Evolutionary conservation across 2,888 invertebrate species (phyloP).

Genomic region (Leucozona laternaria): DNA sequence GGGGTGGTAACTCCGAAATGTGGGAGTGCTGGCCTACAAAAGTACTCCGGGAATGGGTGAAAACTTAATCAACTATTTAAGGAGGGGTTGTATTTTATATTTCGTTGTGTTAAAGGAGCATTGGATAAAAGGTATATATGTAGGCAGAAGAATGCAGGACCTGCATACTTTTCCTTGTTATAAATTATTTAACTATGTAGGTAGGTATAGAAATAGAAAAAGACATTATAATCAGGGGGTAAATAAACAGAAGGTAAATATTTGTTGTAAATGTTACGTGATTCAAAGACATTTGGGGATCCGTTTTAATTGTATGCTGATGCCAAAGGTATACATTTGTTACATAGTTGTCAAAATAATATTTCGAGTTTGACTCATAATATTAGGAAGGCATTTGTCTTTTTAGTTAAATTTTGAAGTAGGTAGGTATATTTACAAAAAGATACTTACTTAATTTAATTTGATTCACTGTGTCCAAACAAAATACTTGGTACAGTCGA

Average conservation of each 20-base stretch:
- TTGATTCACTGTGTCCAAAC: no score
- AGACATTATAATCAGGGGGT: slow-evolving; percentile 28
- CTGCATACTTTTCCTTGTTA: slow-evolving; percentile 31
- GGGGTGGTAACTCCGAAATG: slow-evolving; percentile 33
- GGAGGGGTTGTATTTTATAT: slow-evolving; percentile 42
- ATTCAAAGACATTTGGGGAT: slow-evolving; percentile 39
- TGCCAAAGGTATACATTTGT: neutral
- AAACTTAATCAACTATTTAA: slow-evolving; percentile 65
- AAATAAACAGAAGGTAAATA: neutral
- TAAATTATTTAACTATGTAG: slow-evolving; percentile 8
- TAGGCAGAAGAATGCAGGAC: slow-evolving; percentile 37
- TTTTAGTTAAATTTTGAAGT: neutral
- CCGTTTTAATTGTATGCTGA: neutral
- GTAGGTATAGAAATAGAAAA: neutral
- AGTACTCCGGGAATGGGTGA: slow-evolving; percentile 51
- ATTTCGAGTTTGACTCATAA: neutral
- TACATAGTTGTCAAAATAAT: neutral
- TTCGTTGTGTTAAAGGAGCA: neutral
- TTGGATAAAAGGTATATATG: no score
- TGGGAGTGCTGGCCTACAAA: slow-evolving; percentile 1
- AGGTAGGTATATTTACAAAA: no score
- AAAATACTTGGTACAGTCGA: no score
- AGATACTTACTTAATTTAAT: no score
- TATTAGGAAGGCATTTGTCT: neutral
- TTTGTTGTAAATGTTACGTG: slow-evolving; percentile 56